These are phyloP conservation scores for Poeciliopsis gracilis DNA, from an alignment of 2,797 vertebrate species.

Conservation along the genomic window DNA sequence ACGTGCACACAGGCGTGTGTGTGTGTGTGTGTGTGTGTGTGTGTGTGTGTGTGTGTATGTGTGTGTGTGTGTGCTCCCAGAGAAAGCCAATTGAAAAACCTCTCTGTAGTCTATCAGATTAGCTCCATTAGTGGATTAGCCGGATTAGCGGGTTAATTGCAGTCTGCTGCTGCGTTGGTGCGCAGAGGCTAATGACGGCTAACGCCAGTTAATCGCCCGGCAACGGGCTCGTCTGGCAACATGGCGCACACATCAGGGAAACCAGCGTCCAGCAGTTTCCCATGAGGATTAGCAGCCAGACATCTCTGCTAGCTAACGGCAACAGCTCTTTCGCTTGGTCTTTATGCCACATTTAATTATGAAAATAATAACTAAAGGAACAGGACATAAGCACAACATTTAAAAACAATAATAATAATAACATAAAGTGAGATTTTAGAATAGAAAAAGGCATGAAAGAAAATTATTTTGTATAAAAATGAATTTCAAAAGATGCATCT, in stretches of 20 bases:
- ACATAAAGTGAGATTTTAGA: background rate
- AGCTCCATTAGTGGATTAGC: slow-evolving; percentile 81
- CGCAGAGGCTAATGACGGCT: slow-evolving; percentile 75
- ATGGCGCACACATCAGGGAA: slow-evolving; percentile 73
- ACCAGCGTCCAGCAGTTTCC: slow-evolving; percentile 62
- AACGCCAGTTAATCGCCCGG: slow-evolving; percentile 75
- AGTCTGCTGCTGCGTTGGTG: slow-evolving; percentile 74
- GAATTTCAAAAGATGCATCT: background rate
- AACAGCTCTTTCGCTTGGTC: background rate
- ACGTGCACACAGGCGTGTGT: slow-evolving; percentile 30
- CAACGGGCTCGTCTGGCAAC: slow-evolving; percentile 76
- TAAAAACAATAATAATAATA: background rate
- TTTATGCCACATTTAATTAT: background rate
- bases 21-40: slow-evolving; percentile 42
- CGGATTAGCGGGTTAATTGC: slow-evolving; percentile 81
- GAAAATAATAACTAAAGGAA: background rate
- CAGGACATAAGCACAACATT: background rate
- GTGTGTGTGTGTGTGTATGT: background rate
- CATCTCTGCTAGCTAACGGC: slow-evolving; percentile 43
- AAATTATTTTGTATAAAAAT: background rate
- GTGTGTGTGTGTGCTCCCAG: slow-evolving; percentile 52
- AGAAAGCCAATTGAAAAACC: slow-evolving; percentile 67
- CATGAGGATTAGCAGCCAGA: slow-evolving; percentile 75
- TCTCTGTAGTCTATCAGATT: slow-evolving; percentile 77
- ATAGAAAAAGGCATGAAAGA: background rate